Conservation (phyloP, 2,113 vertebrate genomes). For the Macaca mulatta region DNA sequence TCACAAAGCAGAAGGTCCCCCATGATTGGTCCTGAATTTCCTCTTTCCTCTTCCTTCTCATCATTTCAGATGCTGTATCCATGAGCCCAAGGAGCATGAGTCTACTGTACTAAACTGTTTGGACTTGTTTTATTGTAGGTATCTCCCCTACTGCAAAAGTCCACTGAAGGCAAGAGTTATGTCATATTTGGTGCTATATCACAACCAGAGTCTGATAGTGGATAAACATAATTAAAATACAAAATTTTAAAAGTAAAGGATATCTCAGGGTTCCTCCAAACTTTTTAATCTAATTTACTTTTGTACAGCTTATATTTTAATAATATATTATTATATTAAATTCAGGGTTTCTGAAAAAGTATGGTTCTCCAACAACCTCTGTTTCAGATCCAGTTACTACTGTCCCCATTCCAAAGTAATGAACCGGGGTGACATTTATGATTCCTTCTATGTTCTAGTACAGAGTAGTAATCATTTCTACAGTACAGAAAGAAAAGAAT, state of each 20-base stretch:
- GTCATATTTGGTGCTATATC: background rate
- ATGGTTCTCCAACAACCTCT: background rate
- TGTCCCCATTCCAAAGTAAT: background rate
- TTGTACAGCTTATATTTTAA: background rate
- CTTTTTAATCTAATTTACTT: background rate
- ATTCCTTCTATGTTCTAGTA: background rate
- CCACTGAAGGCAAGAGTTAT: background rate
- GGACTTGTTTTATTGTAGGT: background rate
- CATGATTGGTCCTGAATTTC: background rate
- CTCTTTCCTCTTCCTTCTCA: background rate
- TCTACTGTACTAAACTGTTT: background rate
- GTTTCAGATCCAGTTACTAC: background rate
- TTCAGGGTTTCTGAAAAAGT: slow-evolving; percentile 24
- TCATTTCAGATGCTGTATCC: background rate
- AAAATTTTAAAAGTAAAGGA: background rate
- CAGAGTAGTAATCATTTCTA: background rate
- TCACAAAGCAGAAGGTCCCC: background rate
- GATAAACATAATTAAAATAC: background rate
- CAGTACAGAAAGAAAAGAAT: background rate
- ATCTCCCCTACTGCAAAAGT: background rate
- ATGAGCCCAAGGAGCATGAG: background rate
- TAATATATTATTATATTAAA: background rate
- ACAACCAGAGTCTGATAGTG: background rate
- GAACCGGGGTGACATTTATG: background rate
- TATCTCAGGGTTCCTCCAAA: background rate